These are phyloP conservation scores for Strigamia crassipes DNA, from an alignment of 2,888 invertebrate species.

Conservation along the genomic window DNA sequence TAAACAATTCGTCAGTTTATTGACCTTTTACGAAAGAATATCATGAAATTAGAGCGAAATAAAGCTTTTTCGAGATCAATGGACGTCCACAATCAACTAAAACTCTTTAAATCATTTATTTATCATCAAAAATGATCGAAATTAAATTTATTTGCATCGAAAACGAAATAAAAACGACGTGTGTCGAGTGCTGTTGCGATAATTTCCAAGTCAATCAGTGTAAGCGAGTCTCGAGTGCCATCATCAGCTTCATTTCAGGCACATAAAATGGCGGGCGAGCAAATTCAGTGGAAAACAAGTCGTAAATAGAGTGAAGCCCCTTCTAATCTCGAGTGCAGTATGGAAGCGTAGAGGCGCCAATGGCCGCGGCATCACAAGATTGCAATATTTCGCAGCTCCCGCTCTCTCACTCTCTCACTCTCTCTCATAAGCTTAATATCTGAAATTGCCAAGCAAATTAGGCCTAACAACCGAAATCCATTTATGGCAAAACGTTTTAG, in stretches of 20 bases:
- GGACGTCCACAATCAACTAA: too few relatives aligned
- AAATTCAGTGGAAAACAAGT: slow-evolving; percentile 30
- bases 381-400: background rate
- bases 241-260: slow-evolving; percentile 23
- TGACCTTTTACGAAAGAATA: too few relatives aligned
- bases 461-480: slow-evolving; percentile 6
- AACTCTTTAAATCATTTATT: too few relatives aligned
- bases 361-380: background rate
- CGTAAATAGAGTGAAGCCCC: background rate
- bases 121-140: too few relatives aligned
- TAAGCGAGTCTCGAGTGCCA: slow-evolving; percentile 26
- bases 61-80: too few relatives aligned
- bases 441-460: background rate
- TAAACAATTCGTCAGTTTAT: too few relatives aligned
- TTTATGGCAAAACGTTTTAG: background rate
- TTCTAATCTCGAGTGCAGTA: background rate
- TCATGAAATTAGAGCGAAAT: too few relatives aligned
- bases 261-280: slow-evolving; percentile 30
- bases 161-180: background rate
- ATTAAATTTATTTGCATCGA: too few relatives aligned
- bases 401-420: background rate
- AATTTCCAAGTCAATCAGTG: slow-evolving; percentile 30
- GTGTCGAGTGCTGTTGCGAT: background rate
- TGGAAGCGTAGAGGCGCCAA: background rate
- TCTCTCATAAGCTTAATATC: background rate